Evolutionary conservation across 1,140 invertebrate species (phyloP).

Genomic region (Nasonia vitripennis): DNA sequence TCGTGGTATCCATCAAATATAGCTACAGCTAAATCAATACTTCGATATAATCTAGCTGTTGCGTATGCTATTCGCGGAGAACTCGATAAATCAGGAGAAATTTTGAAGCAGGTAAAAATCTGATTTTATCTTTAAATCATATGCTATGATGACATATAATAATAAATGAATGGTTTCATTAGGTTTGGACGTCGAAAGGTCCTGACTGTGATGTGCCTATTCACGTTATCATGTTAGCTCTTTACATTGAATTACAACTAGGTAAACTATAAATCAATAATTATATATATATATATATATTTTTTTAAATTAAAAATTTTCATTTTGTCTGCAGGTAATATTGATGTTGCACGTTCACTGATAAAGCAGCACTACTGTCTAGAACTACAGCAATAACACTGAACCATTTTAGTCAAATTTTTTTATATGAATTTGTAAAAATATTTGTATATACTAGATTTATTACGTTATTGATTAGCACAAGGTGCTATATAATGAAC

Average conservation of each 20-base stretch:
- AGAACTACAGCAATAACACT: slow-evolving; percentile 27
- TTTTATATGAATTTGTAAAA: slow-evolving; percentile 50
- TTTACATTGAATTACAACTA: slow-evolving; percentile 84
- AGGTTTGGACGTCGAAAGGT: slow-evolving; percentile 78
- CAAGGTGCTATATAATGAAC: slow-evolving; percentile 33
- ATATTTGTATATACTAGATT: slow-evolving; percentile 50
- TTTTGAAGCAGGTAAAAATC: slow-evolving; percentile 78
- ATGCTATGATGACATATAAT: not conserved
- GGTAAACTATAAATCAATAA: slow-evolving; percentile 72
- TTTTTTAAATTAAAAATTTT: slow-evolving; percentile 35
- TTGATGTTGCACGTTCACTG: slow-evolving; percentile 75
- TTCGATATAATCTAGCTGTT: slow-evolving; percentile 89
- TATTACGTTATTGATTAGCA: slow-evolving; percentile 46
- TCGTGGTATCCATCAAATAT: slow-evolving; percentile 83
- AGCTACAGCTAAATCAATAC: slow-evolving; percentile 80
- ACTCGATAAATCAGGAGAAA: slow-evolving; percentile 82
- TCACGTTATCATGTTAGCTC: slow-evolving; percentile 83
- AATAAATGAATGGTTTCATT: slow-evolving; percentile 52
- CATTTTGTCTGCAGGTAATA: slow-evolving; percentile 75
- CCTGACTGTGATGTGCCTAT: slow-evolving; percentile 80
- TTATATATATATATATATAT: not conserved
- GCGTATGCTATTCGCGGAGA: slow-evolving; percentile 86
- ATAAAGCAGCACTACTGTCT: slow-evolving; percentile 74
- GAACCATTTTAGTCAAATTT: slow-evolving; percentile 32
- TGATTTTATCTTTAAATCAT: not conserved